These are phyloP conservation scores for Rhingia rostrata DNA, from an alignment of 2,888 invertebrate genomes.

Conservation along the genomic window DNA sequence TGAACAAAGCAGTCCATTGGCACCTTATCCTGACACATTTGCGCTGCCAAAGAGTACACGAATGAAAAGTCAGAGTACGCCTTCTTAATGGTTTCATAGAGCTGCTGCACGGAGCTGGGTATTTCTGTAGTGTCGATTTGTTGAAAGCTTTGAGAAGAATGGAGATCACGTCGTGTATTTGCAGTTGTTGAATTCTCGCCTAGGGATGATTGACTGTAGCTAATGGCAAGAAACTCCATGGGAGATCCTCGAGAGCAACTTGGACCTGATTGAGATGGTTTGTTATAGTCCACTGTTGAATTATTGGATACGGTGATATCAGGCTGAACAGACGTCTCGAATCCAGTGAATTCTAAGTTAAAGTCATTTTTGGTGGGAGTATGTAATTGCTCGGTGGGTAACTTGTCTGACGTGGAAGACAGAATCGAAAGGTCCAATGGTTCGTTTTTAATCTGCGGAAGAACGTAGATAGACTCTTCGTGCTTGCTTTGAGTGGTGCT, in stretches of 20 bases:
- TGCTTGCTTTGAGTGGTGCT: neutral
- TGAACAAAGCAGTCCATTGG: constrained; percentile 83
- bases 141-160: constrained; percentile 26
- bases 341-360: constrained; percentile 47
- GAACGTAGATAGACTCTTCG: constrained; percentile 37
- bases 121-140: constrained; percentile 72
- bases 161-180: constrained; percentile 15
- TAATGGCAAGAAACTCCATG: constrained; percentile 46
- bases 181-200: neutral
- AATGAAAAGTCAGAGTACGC: constrained; percentile 82
- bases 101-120: constrained; percentile 77
- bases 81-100: constrained; percentile 78
- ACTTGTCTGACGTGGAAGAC: constrained; percentile 1
- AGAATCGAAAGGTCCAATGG: constrained; percentile 55
- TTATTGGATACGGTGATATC: neutral
- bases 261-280: constrained; percentile 10
- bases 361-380: constrained; percentile 21
- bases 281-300: neutral
- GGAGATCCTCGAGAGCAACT: constrained; percentile 38
- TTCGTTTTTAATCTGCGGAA: constrained; percentile 54
- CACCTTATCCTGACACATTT: constrained; percentile 80
- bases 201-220: constrained; percentile 53
- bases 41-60: constrained; percentile 81
- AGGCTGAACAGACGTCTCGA: neutral
- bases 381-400: neutral